Base-by-base conservation (phyloP, 1,140 invertebrate genomes). In the Triops longicaudatus region DNA sequence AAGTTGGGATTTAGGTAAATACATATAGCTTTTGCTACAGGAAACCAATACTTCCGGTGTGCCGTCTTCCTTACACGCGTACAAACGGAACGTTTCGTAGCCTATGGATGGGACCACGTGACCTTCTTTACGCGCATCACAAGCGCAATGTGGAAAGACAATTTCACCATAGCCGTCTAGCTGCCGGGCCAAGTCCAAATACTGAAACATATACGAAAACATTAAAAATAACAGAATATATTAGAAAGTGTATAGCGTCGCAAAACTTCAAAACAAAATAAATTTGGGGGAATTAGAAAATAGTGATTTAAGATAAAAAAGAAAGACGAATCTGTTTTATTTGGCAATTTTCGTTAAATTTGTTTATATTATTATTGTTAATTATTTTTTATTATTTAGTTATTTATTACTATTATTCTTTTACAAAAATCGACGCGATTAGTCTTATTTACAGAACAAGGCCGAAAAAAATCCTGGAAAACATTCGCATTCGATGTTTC, bases 81-180 rank as follows among this genome's bases (percentile, higher is more conserved):
- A 91, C 76, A 98, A 85, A 82, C 93, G 93, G 80, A 98, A 91
- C 76, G 89, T 88, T 71, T 86, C 85, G 77, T 88, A 87, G 78
- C 92, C 91, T 50, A 96, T 87, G 17, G 90, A 89, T 3, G 93
- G 90, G 63, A 96, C 88, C 9, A 97, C 94, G 85, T 96, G 94
- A 75, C 94, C 95, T 81, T 94, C 93, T 84, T 96, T 96, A 27
- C 94, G 86, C 31, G 93, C 94, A 86, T 98, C 95, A 86, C 94
- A 97, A n/a, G 90, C 87, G 86, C 96, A 98, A 85, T 97, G 95
- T 26, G 96, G 96, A 86, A 98, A 97, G 42, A 94, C 91, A 26
- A 98, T 88, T 81, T 95, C 92, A 1, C 93, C 94, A 85, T 98
- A 98, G 28, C 95, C 96, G 78, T 92, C 92, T 77, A 98, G 86